A percentile compares a stretch with the other conserved stretches of the same genome.
phyloP scores from a whole-genome alignment of 2,888 invertebrate genomes.

The Criorhina ranunculi region DNA sequence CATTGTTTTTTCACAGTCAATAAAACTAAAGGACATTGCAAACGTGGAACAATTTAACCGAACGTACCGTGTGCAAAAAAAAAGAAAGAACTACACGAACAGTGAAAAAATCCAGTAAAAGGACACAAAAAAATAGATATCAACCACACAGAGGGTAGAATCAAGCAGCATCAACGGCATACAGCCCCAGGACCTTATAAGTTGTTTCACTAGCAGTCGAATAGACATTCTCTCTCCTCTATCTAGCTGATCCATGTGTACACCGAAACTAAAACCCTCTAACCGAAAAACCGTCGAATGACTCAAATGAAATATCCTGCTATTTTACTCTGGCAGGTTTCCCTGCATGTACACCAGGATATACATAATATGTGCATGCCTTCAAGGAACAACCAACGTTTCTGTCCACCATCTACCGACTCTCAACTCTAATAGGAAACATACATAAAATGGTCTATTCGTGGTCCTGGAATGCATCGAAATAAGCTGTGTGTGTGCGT shows the following conservation, averaged over 20 bases:
- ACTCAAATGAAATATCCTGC: slow-evolving; percentile 62
- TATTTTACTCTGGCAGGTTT: too few species aligned
- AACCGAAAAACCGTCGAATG: slow-evolving; percentile 64
- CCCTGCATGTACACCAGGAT: slow-evolving; percentile 18
- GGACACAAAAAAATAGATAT: slow-evolving; percentile 19
- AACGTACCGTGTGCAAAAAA: slow-evolving; percentile 15
- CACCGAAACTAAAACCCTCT: slow-evolving; percentile 51
- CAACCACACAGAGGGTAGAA: slow-evolving; percentile 41
- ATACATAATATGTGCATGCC: slow-evolving; percentile 31
- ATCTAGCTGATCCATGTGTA: slow-evolving; percentile 26
- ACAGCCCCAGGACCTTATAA: slow-evolving; percentile 59
- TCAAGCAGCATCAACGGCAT: slow-evolving; percentile 42
- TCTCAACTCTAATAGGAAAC: slow-evolving; percentile 20
- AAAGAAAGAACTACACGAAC: slow-evolving; percentile 12
- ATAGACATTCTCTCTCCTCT: neutral
- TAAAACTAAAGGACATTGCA: slow-evolving; percentile 75
- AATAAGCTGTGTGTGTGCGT: slow-evolving; percentile 23
- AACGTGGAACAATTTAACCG: slow-evolving; percentile 70
- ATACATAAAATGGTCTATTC: neutral
- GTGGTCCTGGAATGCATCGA: slow-evolving; percentile 23
- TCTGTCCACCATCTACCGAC: slow-evolving; percentile 18
- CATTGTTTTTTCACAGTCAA: slow-evolving; percentile 76
- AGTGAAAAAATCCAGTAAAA: neutral
- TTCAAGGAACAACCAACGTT: slow-evolving; percentile 48
- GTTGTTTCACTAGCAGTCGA: slow-evolving; percentile 17